phyloP scores from a whole-genome alignment of 2,797 vertebrate genomes.

The Bradypodion ventrale region DNA sequence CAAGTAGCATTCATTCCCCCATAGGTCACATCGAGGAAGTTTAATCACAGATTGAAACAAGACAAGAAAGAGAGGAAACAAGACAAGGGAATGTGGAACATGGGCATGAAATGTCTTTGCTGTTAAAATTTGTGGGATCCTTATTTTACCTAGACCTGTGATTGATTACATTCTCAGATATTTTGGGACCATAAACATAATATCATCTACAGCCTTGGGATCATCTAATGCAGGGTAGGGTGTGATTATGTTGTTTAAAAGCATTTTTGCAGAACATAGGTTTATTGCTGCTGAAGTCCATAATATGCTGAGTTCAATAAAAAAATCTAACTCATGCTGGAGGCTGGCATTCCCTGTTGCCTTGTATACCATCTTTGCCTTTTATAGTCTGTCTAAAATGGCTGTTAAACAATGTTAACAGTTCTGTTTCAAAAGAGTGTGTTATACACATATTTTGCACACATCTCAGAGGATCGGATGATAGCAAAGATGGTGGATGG shows the following conservation, averaged over 20 bases:
- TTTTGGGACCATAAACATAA: background rate
- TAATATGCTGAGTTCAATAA: background rate
- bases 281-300: background rate
- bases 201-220: background rate
- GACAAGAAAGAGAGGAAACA: too few relatives aligned
- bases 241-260: background rate
- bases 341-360: background rate
- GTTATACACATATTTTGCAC: background rate
- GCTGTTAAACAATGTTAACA: background rate
- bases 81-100: background rate
- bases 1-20: constrained; percentile 1
- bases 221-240: background rate
- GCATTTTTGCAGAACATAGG: background rate
- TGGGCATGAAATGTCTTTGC: background rate
- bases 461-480: background rate
- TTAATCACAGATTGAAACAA: background rate
- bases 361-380: background rate
- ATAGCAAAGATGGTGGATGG: background rate
- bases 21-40: background rate
- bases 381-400: background rate
- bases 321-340: background rate
- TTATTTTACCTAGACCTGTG: background rate
- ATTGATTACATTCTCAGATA: background rate
- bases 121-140: background rate
- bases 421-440: too few relatives aligned